Evolutionary conservation across 2,888 invertebrate species (phyloP).

Genomic region (Parascotia fuliginaria): DNA sequence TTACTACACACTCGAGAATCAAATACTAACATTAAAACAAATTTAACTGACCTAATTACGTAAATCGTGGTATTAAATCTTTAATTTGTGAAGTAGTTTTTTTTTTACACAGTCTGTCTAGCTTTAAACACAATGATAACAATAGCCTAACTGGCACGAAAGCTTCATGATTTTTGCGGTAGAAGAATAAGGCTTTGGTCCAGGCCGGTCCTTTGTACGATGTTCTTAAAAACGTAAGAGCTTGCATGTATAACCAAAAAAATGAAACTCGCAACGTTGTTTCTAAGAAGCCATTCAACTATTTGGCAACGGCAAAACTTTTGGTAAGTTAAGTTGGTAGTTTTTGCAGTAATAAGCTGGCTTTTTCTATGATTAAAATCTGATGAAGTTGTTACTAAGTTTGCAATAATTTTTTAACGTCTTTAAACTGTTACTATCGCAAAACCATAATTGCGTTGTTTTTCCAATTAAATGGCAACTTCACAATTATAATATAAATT

Average conservation of each 20-base stretch:
- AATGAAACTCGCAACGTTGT: slow-evolving; percentile 38
- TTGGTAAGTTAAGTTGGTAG: not conserved
- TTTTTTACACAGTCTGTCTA: slow-evolving; percentile 50
- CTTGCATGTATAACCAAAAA: slow-evolving; percentile 36
- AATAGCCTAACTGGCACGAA: slow-evolving; percentile 68
- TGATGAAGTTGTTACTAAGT: not conserved
- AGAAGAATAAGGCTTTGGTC: slow-evolving; percentile 70
- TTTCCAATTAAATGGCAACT: slow-evolving; percentile 40
- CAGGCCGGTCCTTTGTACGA: slow-evolving; percentile 55
- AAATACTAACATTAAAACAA: slow-evolving; percentile 22
- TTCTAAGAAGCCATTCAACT: slow-evolving; percentile 13
- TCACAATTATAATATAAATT: slow-evolving; percentile 27
- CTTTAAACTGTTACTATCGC: slow-evolving; percentile 12
- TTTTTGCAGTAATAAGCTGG: too few species aligned
- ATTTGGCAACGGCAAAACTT: slow-evolving; percentile 1
- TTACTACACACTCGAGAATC: slow-evolving; percentile 21
- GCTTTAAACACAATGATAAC: slow-evolving; percentile 57
- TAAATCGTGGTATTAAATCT: slow-evolving; percentile 23
- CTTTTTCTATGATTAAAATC: not conserved
- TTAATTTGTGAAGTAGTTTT: slow-evolving; percentile 14
- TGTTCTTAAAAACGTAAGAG: slow-evolving; percentile 51
- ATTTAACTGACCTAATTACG: slow-evolving; percentile 40
- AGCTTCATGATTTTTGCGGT: slow-evolving; percentile 60
- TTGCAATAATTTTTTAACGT: not conserved
- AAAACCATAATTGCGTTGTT: slow-evolving; percentile 39